Evolutionary conservation across 2,888 invertebrate genomes (phyloP).

Genomic region (Cyclophora punctaria): DNA sequence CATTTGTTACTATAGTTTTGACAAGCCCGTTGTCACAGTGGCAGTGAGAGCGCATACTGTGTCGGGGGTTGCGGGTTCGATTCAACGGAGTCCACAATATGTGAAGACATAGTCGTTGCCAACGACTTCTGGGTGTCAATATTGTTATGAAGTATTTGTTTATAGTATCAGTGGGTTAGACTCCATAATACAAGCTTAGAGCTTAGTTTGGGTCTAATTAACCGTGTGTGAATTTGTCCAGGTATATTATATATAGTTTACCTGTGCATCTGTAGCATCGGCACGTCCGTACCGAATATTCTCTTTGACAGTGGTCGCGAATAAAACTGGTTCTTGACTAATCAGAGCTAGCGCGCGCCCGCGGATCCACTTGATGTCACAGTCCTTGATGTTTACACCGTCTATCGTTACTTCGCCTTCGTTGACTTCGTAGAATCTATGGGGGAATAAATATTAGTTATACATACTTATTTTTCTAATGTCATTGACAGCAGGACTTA

Average conservation of each 20-base stretch:
- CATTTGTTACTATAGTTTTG: too few relatives aligned
- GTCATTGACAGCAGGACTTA: too few relatives aligned
- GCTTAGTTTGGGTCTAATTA: too few relatives aligned
- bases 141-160: not conserved
- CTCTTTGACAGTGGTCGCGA: conserved; percentile 92
- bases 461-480: too few relatives aligned
- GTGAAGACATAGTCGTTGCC: too few relatives aligned
- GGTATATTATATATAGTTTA: conserved; percentile 28
- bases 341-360: conserved; percentile 90
- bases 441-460: not conserved
- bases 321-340: conserved; percentile 94
- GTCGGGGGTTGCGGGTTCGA: too few relatives aligned
- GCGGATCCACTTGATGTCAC: conserved; percentile 90
- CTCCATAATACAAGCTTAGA: too few relatives aligned
- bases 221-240: too few relatives aligned
- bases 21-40: too few relatives aligned
- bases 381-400: conserved; percentile 78
- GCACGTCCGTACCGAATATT: conserved; percentile 94
- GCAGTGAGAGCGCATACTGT: too few relatives aligned
- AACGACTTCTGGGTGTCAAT: not conserved
- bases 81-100: too few relatives aligned
- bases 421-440: conserved; percentile 87
- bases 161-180: too few relatives aligned
- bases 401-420: conserved; percentile 84
- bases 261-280: conserved; percentile 80